Base-by-base conservation (phyloP, 1,140 invertebrate species). In the Drosophila seguyi region DNA sequence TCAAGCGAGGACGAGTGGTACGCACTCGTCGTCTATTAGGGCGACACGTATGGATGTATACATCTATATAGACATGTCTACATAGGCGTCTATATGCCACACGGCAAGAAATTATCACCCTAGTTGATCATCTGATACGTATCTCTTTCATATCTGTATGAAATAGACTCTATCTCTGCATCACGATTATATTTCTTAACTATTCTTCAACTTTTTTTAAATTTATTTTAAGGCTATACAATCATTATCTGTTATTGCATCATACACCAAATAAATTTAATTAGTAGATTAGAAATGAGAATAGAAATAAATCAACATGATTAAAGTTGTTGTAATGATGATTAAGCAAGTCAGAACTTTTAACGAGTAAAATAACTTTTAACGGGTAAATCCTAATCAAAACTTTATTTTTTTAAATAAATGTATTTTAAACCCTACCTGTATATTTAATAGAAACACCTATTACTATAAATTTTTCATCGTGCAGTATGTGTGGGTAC, bases 1-100 rank as follows among this genome's bases (percentile, higher is more conserved):
- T 81, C 86, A 74, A 74, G 69, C 68, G 79, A 66, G 78, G 76
- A 88, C 84, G 84, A 88, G 68, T 69, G 59, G 66, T 72, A 75
- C 68, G 60, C 75, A 60, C 79, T 65, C 76, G 59, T 56, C 61
- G 59, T 56, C 53, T 57, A 68, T 48, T 58, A 62, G 38, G 27
- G 62, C 45, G 34, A 44, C 27, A 65, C 52, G 55, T 50, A 59
- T 38, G 53, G 27, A 38, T 47, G 36, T 48, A 48, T 20, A 48
- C 13, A 53, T 20, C 13, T 59, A 56, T 44, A 18, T 42, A 44
- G 29, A 60, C 31, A 59, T 39, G 61, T 47, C 14, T 68, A 69
- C 29, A 68, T 34, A 56, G 34, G 22, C 27, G 47, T 50, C 27
- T 67, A 36, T 13, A 44, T 36, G 29, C 13, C 36, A 62, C 61